These are phyloP conservation scores for Centrocercus urophasianus DNA, from an alignment of 2,113 vertebrate species.

Conservation along the genomic window DNA sequence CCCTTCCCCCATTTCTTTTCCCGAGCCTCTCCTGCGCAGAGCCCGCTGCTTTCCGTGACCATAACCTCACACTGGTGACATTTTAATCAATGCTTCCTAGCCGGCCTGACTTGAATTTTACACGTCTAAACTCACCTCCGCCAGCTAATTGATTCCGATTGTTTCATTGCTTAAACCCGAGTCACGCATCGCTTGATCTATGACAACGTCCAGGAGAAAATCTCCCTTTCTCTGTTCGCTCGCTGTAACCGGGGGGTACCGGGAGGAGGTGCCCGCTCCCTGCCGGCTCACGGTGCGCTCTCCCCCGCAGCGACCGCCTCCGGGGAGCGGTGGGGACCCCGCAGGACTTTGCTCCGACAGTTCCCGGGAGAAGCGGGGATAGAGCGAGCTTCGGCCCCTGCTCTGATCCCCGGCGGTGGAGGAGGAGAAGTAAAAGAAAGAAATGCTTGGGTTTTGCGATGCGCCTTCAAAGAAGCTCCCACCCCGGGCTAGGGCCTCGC, in stretches of 20 bases:
- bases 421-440: not conserved
- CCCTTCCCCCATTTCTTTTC: not conserved
- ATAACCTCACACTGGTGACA: conserved; percentile 42
- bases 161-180: conserved; percentile 81
- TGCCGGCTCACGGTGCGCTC: not conserved
- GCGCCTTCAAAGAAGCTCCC: not conserved
- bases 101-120: conserved; percentile 78
- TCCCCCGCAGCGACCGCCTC: not conserved
- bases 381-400: not conserved
- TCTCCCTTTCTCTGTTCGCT: conserved; percentile 60
- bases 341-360: not conserved
- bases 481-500: not conserved
- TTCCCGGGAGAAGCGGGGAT: not conserved
- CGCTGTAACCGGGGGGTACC: not conserved
- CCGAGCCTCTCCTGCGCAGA: not conserved
- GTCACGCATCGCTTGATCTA: conserved; percentile 77
- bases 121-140: conserved; percentile 78
- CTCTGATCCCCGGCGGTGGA: not conserved
- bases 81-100: conserved; percentile 81
- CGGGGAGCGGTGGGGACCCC: not conserved
- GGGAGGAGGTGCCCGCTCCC: not conserved
- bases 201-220: conserved; percentile 61
- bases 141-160: conserved; percentile 84
- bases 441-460: not conserved
- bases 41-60: conserved; percentile 16